These are phyloP conservation scores for Epinotia ramella DNA, from an alignment of 2,888 invertebrate genomes.

Conservation along the genomic window DNA sequence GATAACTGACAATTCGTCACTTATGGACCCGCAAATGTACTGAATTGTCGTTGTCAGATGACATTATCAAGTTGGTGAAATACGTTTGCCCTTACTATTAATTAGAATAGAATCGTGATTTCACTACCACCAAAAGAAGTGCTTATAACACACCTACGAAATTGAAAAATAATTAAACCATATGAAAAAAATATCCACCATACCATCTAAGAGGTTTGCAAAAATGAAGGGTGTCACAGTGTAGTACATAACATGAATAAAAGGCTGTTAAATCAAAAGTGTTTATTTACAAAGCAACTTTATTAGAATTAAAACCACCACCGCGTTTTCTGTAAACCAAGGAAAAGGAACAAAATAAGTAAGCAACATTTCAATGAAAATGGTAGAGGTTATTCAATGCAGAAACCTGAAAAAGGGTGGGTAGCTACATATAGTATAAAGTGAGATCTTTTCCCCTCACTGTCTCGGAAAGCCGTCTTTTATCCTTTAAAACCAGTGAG, in stretches of 20 bases:
- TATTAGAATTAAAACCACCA: background rate
- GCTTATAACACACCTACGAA: background rate
- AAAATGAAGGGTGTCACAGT: background rate
- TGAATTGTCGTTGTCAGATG: no score
- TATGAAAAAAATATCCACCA: background rate
- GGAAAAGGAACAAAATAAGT: background rate
- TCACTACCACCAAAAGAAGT: slow-evolving; percentile 4
- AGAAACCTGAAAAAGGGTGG: background rate
- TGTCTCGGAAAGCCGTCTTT: no score
- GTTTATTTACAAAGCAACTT: slow-evolving; percentile 13
- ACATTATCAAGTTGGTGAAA: no score
- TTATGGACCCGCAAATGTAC: no score
- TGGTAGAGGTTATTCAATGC: background rate
- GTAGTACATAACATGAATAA: background rate
- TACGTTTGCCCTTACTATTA: no score
- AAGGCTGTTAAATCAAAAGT: background rate
- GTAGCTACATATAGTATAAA: no score
- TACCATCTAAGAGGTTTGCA: background rate
- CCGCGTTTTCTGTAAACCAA: background rate
- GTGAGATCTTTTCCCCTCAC: no score
- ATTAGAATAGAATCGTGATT: background rate
- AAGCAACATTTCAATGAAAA: background rate
- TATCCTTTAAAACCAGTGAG: no score
- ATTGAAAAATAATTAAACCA: background rate
- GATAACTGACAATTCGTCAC: no score